These are phyloP conservation scores for Phrynocephalus versicolor DNA, from an alignment of 2,113 vertebrate species.

Conservation along the genomic window DNA sequence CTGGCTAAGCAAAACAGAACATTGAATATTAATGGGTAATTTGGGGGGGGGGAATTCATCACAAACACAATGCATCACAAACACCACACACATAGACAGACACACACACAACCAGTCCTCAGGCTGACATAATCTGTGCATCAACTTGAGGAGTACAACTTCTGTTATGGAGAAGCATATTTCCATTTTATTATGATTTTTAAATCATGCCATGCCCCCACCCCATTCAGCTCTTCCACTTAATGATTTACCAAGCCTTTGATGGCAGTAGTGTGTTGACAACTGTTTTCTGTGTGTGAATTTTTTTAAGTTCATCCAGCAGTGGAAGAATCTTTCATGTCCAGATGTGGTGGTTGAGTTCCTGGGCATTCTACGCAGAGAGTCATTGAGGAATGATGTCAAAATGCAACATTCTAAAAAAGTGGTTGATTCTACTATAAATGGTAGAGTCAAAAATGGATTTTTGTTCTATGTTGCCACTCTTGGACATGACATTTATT, in stretches of 20 bases:
- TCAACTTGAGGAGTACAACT: background rate
- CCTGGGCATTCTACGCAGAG: background rate
- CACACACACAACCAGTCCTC: too few relatives aligned
- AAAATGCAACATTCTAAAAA: too few relatives aligned
- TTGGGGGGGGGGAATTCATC: too few relatives aligned
- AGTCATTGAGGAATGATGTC: background rate
- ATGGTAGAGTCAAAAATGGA: too few relatives aligned
- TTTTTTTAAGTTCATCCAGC: background rate
- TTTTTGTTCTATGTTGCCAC: background rate
- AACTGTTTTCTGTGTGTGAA: background rate
- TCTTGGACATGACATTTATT: too few relatives aligned
- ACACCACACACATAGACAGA: too few relatives aligned
- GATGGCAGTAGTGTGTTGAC: background rate
- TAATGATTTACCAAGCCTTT: background rate
- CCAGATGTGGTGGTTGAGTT: background rate
- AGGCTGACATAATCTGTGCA: background rate
- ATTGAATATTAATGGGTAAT: too few relatives aligned
- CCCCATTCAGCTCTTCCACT: too few relatives aligned
- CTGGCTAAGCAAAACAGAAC: too few relatives aligned
- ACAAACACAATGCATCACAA: too few relatives aligned
- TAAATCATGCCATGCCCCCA: background rate
- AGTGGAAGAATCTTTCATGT: rapidly evolving
- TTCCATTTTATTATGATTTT: background rate
- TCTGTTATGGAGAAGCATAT: background rate
- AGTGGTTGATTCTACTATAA: too few relatives aligned